Conservation (phyloP, 2,888 invertebrate genomes). For the Ectropis crepuscularia region DNA sequence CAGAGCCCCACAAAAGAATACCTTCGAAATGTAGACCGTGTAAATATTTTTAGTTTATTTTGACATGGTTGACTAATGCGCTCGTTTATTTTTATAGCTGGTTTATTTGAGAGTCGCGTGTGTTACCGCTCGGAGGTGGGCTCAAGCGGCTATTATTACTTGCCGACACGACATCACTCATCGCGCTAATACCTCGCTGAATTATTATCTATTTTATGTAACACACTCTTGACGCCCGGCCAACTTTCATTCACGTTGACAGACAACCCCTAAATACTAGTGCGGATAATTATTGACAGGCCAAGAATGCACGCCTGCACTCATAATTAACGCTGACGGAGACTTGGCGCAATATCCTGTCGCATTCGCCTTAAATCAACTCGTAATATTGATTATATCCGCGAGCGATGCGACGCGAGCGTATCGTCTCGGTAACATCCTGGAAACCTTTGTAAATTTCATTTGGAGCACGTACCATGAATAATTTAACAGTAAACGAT, state of each 20-base stretch:
- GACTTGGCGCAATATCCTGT: slow-evolving; percentile 26
- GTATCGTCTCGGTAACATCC: slow-evolving; percentile 26
- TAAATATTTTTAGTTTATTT: slow-evolving; percentile 77
- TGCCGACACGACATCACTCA: slow-evolving; percentile 80
- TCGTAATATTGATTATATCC: slow-evolving; percentile 23
- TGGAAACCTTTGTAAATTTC: slow-evolving; percentile 25
- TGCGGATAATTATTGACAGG: slow-evolving; percentile 31
- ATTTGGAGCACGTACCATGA: slow-evolving; percentile 28
- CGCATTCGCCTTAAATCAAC: slow-evolving; percentile 15
- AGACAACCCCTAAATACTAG: slow-evolving; percentile 42
- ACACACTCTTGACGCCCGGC: slow-evolving; percentile 70
- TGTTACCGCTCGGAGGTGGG: slow-evolving; percentile 70
- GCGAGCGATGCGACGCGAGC: slow-evolving; percentile 19
- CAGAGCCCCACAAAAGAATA: slow-evolving; percentile 36
- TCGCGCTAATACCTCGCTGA: slow-evolving; percentile 74
- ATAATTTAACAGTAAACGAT: slow-evolving; percentile 27
- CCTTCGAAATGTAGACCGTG: slow-evolving; percentile 48
- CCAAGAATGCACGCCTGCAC: slow-evolving; percentile 24
- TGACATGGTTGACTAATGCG: slow-evolving; percentile 82
- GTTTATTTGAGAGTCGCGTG: slow-evolving; percentile 76
- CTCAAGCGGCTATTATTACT: slow-evolving; percentile 74
- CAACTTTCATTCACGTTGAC: slow-evolving; percentile 59
- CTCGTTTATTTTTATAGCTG: slow-evolving; percentile 81
- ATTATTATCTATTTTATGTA: slow-evolving; percentile 75
- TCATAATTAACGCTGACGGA: slow-evolving; percentile 27